Base-by-base conservation (phyloP, 2,888 invertebrate species). In the Pheosia gnoma region DNA sequence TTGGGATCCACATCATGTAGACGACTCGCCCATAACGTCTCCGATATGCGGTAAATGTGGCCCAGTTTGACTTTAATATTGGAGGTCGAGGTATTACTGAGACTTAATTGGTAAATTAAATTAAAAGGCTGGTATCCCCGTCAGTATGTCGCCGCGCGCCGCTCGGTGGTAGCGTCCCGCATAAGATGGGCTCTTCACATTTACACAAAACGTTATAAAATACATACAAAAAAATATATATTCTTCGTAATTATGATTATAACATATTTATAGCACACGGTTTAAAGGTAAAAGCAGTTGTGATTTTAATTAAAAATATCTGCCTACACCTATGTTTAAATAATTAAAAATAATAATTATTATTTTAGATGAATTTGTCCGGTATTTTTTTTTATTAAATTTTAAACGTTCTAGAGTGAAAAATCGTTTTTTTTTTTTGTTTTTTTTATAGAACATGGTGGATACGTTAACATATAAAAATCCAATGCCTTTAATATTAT, bases 261-360 rank as follows among this genome's bases (percentile, higher is more conserved):
- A 74, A 77, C 81, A 83, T 78, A 75, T 77, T 90, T 90, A 91
- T 91, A 90, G 89, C 90, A 83, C 78, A 80, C 72, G 82, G 78
- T 83, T 77, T 80, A 79, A 81, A 79, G 78, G 77, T 82, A 77
- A 72, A 67, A 71, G 69, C 76, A 74, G 67, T 59, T 64, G 75
- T 76, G 72, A 63, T 61, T 71, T 65, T 74, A 72, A n/a, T 47
- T n/a, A 47, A 4, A 4, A 25, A 25, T 25, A 25, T 25, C 25
- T 25, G 25, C 2, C 25, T 25, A 25, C 25, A 25, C 25, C 25
- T 25, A 2, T 25, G 25, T 25, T 25, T 47, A 4, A 4, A 47
- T 45, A 47, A 47, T 47, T n/a, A 4, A 9, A 9, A 45, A 47
- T 47, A 5, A 11, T n/a, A n/a, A 4, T n/a, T 47, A 47, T n/a